Conservation (phyloP, 2,113 vertebrate genomes). For the Paradoxurus hermaphroditus region DNA sequence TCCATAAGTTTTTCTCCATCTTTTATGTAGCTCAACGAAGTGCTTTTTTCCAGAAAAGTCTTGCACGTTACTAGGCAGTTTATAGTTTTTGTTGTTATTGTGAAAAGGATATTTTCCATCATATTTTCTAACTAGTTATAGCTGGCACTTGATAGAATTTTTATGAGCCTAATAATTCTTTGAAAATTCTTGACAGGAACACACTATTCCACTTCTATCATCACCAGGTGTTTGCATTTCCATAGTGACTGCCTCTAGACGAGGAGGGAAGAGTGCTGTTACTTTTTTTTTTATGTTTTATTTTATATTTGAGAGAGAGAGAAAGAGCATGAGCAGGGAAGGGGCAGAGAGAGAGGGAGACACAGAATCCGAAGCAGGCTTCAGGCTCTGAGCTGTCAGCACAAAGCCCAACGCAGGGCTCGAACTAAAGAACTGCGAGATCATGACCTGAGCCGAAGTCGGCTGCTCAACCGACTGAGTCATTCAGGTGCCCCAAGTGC, state of each 20-base stretch:
- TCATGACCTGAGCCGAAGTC: too few relatives aligned
- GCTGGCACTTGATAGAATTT: slow-evolving; percentile 39
- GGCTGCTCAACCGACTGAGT: too few relatives aligned
- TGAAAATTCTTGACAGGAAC: not conserved
- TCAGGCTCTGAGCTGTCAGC: too few relatives aligned
- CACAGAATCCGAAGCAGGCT: too few relatives aligned
- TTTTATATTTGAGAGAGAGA: too few relatives aligned
- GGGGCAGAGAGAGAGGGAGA: too few relatives aligned
- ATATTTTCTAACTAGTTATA: slow-evolving; percentile 24
- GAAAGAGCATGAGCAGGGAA: too few relatives aligned
- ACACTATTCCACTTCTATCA: not conserved
- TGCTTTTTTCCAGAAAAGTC: not conserved
- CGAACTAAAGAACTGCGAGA: too few relatives aligned
- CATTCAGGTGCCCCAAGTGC: too few relatives aligned
- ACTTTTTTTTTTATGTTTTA: too few relatives aligned
- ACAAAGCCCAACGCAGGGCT: too few relatives aligned
- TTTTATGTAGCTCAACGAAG: not conserved
- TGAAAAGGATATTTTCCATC: slow-evolving; percentile 38
- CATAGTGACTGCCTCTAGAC: not conserved
- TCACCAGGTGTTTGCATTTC: not conserved
- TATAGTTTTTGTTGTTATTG: not conserved
- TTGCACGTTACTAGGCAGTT: not conserved
- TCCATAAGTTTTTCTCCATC: not conserved
- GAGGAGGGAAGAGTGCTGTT: not conserved
- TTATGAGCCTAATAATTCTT: slow-evolving; percentile 60